phyloP scores from a whole-genome alignment of 1,140 invertebrate genomes.

The Sweltsa coloradensis region DNA sequence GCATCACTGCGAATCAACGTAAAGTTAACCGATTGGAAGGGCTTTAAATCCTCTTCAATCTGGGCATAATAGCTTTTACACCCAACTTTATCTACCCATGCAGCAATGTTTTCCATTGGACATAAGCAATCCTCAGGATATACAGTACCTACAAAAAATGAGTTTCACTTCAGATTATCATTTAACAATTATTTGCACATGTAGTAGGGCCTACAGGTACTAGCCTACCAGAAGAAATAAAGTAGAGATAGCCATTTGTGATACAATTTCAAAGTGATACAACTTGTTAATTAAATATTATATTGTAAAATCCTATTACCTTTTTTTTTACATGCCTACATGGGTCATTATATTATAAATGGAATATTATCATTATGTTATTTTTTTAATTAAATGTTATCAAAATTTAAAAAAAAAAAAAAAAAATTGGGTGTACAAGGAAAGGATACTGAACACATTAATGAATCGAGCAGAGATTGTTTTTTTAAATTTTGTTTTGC shows the following conservation, averaged over 20 bases:
- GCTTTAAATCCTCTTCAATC: constrained; percentile 60
- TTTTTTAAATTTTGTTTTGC: too few relatives aligned
- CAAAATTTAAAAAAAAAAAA: too few relatives aligned
- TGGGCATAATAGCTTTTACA: constrained; percentile 54
- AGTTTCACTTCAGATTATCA: constrained; percentile 16
- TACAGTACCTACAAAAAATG: constrained; percentile 43
- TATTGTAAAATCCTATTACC: neutral
- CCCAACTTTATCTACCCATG: constrained; percentile 53
- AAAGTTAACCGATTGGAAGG: constrained; percentile 63
- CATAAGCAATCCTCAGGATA: constrained; percentile 80
- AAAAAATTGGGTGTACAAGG: too few relatives aligned
- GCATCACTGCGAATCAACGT: constrained; percentile 48
- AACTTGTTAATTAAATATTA: constrained; percentile 10
- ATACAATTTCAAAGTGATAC: constrained; percentile 9
- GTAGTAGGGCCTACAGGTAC: too few relatives aligned
- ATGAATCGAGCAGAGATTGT: too few relatives aligned
- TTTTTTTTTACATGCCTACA: neutral
- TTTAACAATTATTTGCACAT: constrained; percentile 10
- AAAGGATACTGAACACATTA: too few relatives aligned
- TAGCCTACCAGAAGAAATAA: too few relatives aligned
- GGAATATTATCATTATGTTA: too few relatives aligned
- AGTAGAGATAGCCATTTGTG: too few relatives aligned
- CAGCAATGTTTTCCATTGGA: constrained; percentile 45
- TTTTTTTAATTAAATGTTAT: too few relatives aligned
- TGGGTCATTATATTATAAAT: too few relatives aligned